Conservation (phyloP, 2,113 vertebrate species). For the Barnardius zonarius region DNA sequence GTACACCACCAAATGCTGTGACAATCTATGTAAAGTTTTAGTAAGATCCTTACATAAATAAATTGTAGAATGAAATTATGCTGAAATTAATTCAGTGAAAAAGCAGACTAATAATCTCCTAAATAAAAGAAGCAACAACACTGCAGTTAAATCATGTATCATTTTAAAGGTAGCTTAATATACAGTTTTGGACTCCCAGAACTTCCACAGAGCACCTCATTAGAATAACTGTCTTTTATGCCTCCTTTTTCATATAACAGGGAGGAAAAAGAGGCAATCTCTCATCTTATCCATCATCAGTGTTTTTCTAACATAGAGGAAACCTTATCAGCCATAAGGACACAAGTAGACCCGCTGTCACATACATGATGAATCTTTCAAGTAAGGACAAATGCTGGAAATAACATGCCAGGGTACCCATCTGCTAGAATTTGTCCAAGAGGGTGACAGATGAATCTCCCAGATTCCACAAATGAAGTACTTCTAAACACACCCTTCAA, state of each 20-base stretch:
- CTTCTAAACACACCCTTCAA: not conserved
- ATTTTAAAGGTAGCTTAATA: not conserved
- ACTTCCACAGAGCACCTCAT: not conserved
- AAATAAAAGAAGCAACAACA: not conserved
- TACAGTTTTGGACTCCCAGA: not conserved
- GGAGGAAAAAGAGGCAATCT: not conserved
- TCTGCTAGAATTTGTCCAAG: not conserved
- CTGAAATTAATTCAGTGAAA: not conserved
- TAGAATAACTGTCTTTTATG: not conserved
- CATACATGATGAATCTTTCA: rapidly evolving
- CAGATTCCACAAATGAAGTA: not conserved
- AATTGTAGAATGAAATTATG: not conserved
- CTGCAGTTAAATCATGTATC: not conserved
- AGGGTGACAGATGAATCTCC: not conserved
- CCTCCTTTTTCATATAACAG: not conserved
- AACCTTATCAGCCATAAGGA: not conserved
- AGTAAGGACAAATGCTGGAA: not conserved
- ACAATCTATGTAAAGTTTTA: not conserved
- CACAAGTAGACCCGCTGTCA: not conserved
- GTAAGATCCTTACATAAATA: not conserved
- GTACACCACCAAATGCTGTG: not conserved
- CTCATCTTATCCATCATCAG: not conserved
- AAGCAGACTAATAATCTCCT: not conserved
- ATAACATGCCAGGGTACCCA: not conserved
- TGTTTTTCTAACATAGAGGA: not conserved